These are phyloP conservation scores for Cantharis lateralis DNA, from an alignment of 2,888 invertebrate genomes.

Conservation along the genomic window DNA sequence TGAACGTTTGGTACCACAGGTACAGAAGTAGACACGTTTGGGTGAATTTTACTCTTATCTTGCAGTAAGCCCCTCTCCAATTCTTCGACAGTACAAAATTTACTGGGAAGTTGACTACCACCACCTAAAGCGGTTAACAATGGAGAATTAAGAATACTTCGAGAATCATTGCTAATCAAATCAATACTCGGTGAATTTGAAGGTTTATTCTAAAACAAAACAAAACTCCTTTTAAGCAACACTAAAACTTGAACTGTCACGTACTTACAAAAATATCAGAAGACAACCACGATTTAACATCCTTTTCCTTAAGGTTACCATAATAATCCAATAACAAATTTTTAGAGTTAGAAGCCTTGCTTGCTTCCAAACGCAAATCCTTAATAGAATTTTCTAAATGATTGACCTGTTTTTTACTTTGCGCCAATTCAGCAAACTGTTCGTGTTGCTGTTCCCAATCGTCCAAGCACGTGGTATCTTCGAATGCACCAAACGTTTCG, in stretches of 20 bases:
- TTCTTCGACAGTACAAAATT: conserved; percentile 75
- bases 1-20: neutral
- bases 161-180: neutral
- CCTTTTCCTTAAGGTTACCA: neutral
- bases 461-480: conserved; percentile 58
- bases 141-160: neutral
- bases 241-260: neutral
- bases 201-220: conserved; percentile 8
- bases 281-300: neutral
- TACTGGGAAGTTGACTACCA: conserved; percentile 55
- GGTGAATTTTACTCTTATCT: conserved; percentile 33
- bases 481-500: conserved; percentile 86
- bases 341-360: neutral
- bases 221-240: neutral
- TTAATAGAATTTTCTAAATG: conserved; percentile 43
- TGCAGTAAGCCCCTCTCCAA: conserved; percentile 70
- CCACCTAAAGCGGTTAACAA: neutral
- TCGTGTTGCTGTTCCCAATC: conserved; percentile 79
- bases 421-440: conserved; percentile 66
- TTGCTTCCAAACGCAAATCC: neutral
- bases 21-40: conserved; percentile 41
- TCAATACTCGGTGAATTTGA: neutral
- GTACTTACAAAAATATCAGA: neutral
- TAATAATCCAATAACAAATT: neutral
- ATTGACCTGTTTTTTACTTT: conserved; percentile 54